Evolutionary conservation across 2,888 invertebrate genomes (phyloP).

Genomic region (Frankliniella intonsa): DNA sequence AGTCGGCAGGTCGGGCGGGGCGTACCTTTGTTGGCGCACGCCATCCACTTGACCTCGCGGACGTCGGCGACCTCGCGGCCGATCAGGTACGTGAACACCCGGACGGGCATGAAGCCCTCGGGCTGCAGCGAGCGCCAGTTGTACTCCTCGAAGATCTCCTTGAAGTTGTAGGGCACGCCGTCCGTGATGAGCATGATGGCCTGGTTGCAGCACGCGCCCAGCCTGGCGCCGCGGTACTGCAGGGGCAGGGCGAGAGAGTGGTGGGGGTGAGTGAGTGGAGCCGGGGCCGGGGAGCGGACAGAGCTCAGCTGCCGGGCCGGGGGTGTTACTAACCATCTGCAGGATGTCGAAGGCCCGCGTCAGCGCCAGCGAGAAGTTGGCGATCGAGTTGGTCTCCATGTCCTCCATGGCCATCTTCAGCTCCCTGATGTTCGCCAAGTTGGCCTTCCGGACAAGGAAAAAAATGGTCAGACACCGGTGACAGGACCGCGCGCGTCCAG

Average conservation of each 20-base stretch:
- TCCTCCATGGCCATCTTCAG: conserved; percentile 73
- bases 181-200: conserved; percentile 99
- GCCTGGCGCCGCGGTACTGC: conserved; percentile 37
- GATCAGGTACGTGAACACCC: conserved; percentile 97
- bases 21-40: conserved; percentile 85
- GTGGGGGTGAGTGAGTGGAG: not conserved
- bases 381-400: conserved; percentile 78
- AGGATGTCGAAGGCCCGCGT: conserved; percentile 85
- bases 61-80: conserved; percentile 91
- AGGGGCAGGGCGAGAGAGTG: not conserved
- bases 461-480: conserved; percentile 40
- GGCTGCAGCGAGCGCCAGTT: conserved; percentile 62
- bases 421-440: conserved; percentile 75
- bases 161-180: conserved; percentile 91
- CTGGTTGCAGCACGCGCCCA: conserved; percentile 65
- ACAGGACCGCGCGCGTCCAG: no score
- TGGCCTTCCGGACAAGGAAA: conserved; percentile 57
- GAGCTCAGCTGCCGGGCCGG: not conserved
- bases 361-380: conserved; percentile 88
- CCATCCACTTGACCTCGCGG: conserved; percentile 95
- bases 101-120: conserved; percentile 71
- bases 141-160: conserved; percentile 84
- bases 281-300: not conserved
- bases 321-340: conserved; percentile 41
- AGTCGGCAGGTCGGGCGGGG: not conserved